Evolutionary conservation across 2,888 invertebrate species (phyloP).

Genomic region (Elysia crispata): DNA sequence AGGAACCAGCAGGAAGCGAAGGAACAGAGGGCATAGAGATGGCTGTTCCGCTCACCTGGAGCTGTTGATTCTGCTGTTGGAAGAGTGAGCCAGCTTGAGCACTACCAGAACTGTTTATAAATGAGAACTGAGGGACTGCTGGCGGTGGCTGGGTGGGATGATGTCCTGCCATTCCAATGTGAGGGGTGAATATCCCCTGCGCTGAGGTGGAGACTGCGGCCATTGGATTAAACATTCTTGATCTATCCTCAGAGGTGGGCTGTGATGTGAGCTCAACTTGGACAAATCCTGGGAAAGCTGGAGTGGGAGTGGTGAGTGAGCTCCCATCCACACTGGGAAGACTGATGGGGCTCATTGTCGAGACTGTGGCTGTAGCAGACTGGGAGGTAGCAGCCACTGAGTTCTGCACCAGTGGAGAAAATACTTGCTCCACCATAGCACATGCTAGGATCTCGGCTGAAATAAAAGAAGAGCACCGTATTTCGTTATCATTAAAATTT

Average conservation of each 20-base stretch:
- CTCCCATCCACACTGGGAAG: not conserved
- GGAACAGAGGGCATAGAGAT: constrained; percentile 27
- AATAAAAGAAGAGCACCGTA: too few relatives aligned
- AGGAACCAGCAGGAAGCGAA: constrained; percentile 35
- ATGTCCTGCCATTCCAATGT: too few relatives aligned
- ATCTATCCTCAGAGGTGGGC: not conserved
- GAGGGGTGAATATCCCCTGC: too few relatives aligned
- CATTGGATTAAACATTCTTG: too few relatives aligned
- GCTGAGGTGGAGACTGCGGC: too few relatives aligned
- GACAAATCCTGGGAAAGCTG: not conserved
- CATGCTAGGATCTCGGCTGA: constrained; percentile 64
- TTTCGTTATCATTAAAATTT: too few relatives aligned
- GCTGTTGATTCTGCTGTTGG: constrained; percentile 34
- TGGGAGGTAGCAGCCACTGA: constrained; percentile 42
- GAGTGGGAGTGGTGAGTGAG: not conserved
- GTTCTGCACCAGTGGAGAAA: constrained; percentile 50
- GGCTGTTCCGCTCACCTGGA: constrained; percentile 1
- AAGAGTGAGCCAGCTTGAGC: constrained; percentile 9
- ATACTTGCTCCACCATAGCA: constrained; percentile 62
- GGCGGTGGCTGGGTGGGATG: too few relatives aligned
- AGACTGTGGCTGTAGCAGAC: constrained; percentile 29
- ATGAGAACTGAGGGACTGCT: too few relatives aligned
- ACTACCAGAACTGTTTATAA: too few relatives aligned
- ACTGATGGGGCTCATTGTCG: constrained; percentile 3
- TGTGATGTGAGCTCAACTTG: not conserved